Evolutionary conservation across 2,888 invertebrate species (phyloP).

Genomic region (Parnassius smintheus): DNA sequence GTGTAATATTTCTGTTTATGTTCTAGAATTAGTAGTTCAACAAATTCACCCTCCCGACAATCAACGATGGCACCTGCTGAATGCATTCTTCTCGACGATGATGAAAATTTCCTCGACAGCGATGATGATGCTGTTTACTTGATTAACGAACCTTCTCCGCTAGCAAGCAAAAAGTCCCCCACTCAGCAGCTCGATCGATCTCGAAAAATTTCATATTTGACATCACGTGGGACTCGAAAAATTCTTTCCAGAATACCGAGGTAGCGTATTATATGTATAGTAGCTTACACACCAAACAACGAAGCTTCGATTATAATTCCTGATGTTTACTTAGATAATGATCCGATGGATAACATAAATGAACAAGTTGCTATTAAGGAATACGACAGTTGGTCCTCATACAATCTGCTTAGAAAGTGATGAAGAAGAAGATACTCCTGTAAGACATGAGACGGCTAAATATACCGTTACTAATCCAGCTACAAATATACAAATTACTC

Average conservation of each 20-base stretch:
- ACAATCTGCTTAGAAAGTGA: conserved; percentile 20
- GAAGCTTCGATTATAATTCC: background rate
- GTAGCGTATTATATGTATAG: too few relatives aligned
- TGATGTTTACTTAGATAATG: conserved; percentile 7
- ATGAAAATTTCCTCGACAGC: background rate
- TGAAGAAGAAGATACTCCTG: conserved; percentile 7
- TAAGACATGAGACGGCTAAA: background rate
- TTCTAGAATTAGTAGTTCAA: conserved; percentile 38
- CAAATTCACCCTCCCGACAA: conserved; percentile 2
- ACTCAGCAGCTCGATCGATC: background rate
- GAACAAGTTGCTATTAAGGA: background rate
- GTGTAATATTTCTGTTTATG: conserved; percentile 4
- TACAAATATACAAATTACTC: background rate
- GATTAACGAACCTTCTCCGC: background rate
- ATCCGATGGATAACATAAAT: too few relatives aligned
- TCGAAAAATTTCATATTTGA: background rate
- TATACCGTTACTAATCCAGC: background rate
- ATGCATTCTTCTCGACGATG: conserved; percentile 69
- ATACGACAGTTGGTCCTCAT: background rate
- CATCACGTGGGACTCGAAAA: background rate
- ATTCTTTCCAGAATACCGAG: background rate
- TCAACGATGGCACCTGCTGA: conserved; percentile 41
- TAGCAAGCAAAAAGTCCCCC: background rate
- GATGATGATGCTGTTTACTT: conserved; percentile 7
- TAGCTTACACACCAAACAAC: background rate